Base-by-base conservation (phyloP, 2,113 vertebrate species). In the Microcebus griseorufus region DNA sequence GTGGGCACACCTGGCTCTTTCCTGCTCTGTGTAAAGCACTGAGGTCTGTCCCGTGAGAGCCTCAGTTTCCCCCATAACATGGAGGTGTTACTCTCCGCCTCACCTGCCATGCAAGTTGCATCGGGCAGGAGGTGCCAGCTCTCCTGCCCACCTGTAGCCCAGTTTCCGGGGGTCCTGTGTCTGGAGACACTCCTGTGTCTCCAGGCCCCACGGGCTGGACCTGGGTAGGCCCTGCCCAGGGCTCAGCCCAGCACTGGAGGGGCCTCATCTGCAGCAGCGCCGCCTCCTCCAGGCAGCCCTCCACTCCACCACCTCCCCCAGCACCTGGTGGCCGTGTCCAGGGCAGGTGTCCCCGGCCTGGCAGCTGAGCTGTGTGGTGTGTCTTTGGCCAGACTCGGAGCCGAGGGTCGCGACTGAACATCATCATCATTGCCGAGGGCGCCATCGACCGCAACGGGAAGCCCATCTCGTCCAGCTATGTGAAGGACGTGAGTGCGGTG, bases 391-490 rank as follows among this genome's bases (percentile, higher is more conserved):
- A 99, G 99, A 99, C 99, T 0, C 99, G 99, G 93, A 99, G 98
- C 93, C 99, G 98, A 3, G 99, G 99, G 13, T 99, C 99, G 0
- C 98, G 99, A 45, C 99, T 99, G 60, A 99, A 99, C 98, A 99
- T 99, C 91, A 99, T 99, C 97, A 99, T 99, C 90, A 98, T 99
- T 0, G 99, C 99, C 0, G 99, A 99, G 98, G 99, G 99, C 0
- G 99, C 99, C 95, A 99, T 99, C 0, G 99, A 99, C 97, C 98
- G 79, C 64, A 98, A 97, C 0, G 99, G 99, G 67, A 98, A 99
- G n/a, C 97, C 99, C 58, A 99, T 99, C 98, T 98, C 99, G 0
- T 99, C 99, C 89, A 98, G 96, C 97, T 99, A 99, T 0, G 97
- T 99, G 73, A 99, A 99, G 98, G 99, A 99, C 0, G 99, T 99